Conservation (phyloP, 2,888 invertebrate genomes). For the Protodeltote pygarga region DNA sequence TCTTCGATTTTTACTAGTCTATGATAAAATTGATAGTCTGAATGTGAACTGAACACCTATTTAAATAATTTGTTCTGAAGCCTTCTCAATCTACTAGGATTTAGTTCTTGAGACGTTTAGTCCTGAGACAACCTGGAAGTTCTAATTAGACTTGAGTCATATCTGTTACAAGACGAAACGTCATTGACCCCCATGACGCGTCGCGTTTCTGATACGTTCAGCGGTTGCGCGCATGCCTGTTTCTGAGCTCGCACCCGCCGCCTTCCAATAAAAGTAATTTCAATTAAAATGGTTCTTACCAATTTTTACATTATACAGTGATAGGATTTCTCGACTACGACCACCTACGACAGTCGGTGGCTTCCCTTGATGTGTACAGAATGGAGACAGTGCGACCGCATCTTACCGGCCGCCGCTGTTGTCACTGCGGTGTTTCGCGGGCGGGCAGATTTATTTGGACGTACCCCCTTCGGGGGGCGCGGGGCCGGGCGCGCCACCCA, state of each 20-base stretch:
- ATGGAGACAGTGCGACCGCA: constrained; percentile 83
- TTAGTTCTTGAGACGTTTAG: too few relatives aligned
- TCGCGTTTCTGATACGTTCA: constrained; percentile 74
- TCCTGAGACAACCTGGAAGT: neutral
- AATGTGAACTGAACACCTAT: neutral
- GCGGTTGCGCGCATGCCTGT: constrained; percentile 82
- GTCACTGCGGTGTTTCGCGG: constrained; percentile 87
- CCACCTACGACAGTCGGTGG: constrained; percentile 5
- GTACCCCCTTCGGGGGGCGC: constrained; percentile 80
- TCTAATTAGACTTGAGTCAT: constrained; percentile 47
- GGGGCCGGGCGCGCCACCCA: constrained; percentile 82
- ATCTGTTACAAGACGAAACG: constrained; percentile 66
- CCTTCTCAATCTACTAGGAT: neutral
- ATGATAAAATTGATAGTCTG: neutral
- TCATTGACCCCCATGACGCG: constrained; percentile 77
- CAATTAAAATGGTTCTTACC: constrained; percentile 73
- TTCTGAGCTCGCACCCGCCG: constrained; percentile 76
- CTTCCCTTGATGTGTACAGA: constrained; percentile 34
- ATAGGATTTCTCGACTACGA: neutral
- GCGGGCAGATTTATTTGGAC: constrained; percentile 88
- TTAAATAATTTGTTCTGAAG: neutral
- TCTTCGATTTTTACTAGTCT: constrained; percentile 11
- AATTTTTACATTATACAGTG: constrained; percentile 40
- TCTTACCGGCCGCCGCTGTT: constrained; percentile 84
- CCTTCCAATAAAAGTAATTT: constrained; percentile 75